Percentiles rank a stretch among this genome's conserved stretches.
phyloP scores from a whole-genome alignment of 2,888 invertebrate genomes.

The Tetrapedia diversipes region DNA sequence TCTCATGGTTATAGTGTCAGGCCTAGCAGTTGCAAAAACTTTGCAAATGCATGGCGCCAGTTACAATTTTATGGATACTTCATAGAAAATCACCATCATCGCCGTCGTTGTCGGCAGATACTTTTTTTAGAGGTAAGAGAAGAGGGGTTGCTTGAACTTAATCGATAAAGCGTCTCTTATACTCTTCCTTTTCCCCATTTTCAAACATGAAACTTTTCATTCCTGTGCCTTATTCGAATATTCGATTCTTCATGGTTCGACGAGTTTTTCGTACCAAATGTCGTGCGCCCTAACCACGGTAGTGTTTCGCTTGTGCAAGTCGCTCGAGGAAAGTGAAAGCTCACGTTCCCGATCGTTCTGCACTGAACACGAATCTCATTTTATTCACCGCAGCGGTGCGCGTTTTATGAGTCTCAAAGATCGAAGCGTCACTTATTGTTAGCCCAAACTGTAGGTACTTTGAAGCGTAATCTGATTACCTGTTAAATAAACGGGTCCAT shows the following conservation, averaged over 20 bases:
- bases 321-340: constrained; percentile 67
- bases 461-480: constrained; percentile 32
- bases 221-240: constrained; percentile 11
- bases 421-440: constrained; percentile 32
- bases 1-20: constrained; percentile 44
- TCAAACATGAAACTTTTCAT: constrained; percentile 20
- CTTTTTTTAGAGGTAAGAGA: constrained; percentile 47
- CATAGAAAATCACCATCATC: constrained; percentile 28
- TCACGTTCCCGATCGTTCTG: constrained; percentile 55
- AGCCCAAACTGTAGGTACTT: constrained; percentile 23
- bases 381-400: constrained; percentile 43
- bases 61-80: constrained; percentile 48
- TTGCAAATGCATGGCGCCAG: constrained; percentile 55
- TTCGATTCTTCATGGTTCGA: constrained; percentile 36
- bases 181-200: constrained; percentile 30
- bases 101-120: constrained; percentile 30
- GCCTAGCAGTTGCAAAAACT: constrained; percentile 21
- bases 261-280: constrained; percentile 52
- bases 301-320: constrained; percentile 64
- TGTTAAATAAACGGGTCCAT: neutral
- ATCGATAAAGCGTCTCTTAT: constrained; percentile 56
- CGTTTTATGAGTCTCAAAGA: constrained; percentile 33
- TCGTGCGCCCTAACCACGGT: constrained; percentile 45
- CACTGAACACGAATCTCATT: constrained; percentile 55
- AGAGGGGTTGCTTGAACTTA: constrained; percentile 42